Conservation (phyloP, 1,140 invertebrate genomes). For the Amyelois transitella region DNA sequence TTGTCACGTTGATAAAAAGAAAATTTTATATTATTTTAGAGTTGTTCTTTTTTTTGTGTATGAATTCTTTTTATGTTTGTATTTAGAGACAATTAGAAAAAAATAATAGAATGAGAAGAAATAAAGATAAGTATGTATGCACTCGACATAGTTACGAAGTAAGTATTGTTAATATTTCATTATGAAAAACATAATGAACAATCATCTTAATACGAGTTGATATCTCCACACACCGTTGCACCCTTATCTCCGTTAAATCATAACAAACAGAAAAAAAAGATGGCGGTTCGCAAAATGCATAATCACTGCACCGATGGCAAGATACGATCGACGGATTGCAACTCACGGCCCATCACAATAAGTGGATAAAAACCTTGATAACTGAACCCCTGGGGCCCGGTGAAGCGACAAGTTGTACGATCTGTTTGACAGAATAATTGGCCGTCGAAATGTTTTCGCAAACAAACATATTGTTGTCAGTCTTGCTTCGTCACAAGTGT, state of each 20-base stretch:
- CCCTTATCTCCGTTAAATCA: neutral
- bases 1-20: neutral
- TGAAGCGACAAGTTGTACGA: neutral
- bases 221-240: neutral
- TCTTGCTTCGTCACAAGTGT: neutral
- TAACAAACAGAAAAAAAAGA: neutral
- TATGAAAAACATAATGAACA: too few relatives aligned
- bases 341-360: constrained; percentile 43
- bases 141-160: too few relatives aligned
- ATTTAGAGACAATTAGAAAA: too few relatives aligned
- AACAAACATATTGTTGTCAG: neutral
- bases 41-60: too few relatives aligned
- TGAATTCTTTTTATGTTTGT: too few relatives aligned
- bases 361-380: constrained; percentile 19
- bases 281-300: constrained; percentile 36
- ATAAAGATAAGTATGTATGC: too few relatives aligned
- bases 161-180: too few relatives aligned
- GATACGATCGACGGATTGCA: constrained; percentile 51
- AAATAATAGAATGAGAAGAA: too few relatives aligned
- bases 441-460: constrained; percentile 21
- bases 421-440: constrained; percentile 45
- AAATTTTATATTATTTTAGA: too few relatives aligned
- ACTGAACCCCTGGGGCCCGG: neutral
- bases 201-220: neutral
- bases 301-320: constrained; percentile 39